Evolutionary conservation across 2,113 vertebrate genomes (phyloP), one percentile per base, ranked within the genome.

Genomic region (Brachyhypopomus occidentalis): DNA sequence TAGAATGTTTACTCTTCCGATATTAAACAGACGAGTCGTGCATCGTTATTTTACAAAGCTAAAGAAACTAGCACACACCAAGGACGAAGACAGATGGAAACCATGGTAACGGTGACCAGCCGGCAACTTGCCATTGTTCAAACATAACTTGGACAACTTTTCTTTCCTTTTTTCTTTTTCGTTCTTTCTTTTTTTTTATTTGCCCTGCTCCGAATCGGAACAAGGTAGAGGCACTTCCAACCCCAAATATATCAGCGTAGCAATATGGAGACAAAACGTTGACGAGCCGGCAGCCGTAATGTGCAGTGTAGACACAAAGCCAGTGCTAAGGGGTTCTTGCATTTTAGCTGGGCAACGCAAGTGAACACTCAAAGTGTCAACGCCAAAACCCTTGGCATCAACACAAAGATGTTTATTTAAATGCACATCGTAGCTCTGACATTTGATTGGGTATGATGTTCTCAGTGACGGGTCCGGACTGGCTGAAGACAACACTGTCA

Each of bases 401-500:
- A 20, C 30, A 17, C 30, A 64, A 30, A 52, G 45, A 62, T 30
- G 38, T 72, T 34, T 22, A 55, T 45, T 34, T 16, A 45, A 62
- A 52, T 52, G 20, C 6, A n/a, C n/a, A 9, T 58, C 19, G 6
- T 48, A 41, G 41, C 30, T 45, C 41, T 66, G 30, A 17, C 14
- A 1, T 69, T 30, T 66, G 67, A 75, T 75, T 27, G 59, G 23
- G 30, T 56, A 64, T 59, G 52, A 62, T 82, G 56, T 82, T 78
- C 70, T 55, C 36, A 75, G 71, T 38, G n/a, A 64, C 45, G 55
- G 71, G 77, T 85, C 56, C 64, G 80, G 79, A 82, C 82, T 22
- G 72, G 27, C 58, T 76, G 45, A 79, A 30, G 71, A 88, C 86
- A 84, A 82, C 84, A 83, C 88, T 84, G 83, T 60, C 85, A 77